phyloP scores from a whole-genome alignment of 2,888 invertebrate species.

The Cryptops parisi region DNA sequence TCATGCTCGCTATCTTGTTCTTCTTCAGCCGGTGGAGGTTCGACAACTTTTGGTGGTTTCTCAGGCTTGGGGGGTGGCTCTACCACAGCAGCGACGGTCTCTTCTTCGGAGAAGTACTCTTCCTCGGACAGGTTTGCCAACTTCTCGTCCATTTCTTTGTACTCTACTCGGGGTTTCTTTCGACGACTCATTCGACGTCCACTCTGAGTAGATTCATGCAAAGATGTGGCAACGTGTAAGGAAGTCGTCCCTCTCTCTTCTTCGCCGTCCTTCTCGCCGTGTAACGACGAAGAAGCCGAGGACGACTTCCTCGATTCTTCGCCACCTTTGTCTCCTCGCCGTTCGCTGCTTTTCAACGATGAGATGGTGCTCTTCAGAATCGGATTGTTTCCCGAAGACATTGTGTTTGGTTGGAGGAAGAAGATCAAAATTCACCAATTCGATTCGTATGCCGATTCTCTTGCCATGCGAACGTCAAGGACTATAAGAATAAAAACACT shows the following conservation, averaged over 20 bases:
- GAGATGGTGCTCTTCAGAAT: slow-evolving; percentile 9
- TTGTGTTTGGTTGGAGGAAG: too few relatives aligned
- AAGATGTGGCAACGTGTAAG: not conserved
- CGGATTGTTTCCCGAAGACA: slow-evolving; percentile 13
- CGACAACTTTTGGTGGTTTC: slow-evolving; percentile 14
- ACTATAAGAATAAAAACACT: not conserved
- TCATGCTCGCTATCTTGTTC: slow-evolving; percentile 40
- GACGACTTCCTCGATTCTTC: slow-evolving; percentile 6
- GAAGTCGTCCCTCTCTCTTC: slow-evolving; percentile 8
- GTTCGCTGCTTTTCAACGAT: slow-evolving; percentile 10
- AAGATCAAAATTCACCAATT: too few relatives aligned
- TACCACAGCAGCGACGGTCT: not conserved
- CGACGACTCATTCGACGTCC: slow-evolving; percentile 17
- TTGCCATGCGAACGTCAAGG: too few relatives aligned
- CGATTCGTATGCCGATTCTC: too few relatives aligned
- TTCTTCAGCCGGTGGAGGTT: slow-evolving; percentile 25
- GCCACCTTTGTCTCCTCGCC: slow-evolving; percentile 11
- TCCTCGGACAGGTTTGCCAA: slow-evolving; percentile 30
- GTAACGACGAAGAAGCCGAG: not conserved
- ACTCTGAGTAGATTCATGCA: slow-evolving; percentile 9
- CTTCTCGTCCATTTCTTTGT: slow-evolving; percentile 30
- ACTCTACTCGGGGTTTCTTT: slow-evolving; percentile 23
- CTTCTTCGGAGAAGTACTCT: slow-evolving; percentile 27
- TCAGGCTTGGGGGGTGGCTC: slow-evolving; percentile 23
- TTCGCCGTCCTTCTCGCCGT: slow-evolving; percentile 8